Evolutionary conservation across 2,888 invertebrate species (phyloP), one percentile per base, ranked within the genome.

Genomic region (Stomorhina lunata): DNA sequence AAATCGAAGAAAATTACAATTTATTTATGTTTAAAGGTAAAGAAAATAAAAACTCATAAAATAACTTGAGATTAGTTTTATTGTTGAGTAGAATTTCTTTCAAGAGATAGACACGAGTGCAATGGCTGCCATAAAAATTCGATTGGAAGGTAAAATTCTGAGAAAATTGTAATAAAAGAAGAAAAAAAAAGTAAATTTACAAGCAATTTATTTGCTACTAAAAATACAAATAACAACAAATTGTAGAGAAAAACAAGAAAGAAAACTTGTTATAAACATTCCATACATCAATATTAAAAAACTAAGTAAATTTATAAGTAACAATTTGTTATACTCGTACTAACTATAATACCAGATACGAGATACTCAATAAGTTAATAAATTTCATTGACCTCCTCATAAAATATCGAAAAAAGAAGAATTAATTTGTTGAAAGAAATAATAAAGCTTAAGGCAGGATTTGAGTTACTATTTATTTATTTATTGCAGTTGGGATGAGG

Each of bases 61-160:
- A 78, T 78, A 78, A 78, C 71, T 78, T 78, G 37, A 71, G 78
- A 78, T 78, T 78, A 57, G 78, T 78, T 78, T 68, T 68, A 61
- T 68, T 68, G 68, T 77, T 77, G 34, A 77, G 77, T 69, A 68
- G 65, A n/a, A 65, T 65, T 75, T 75, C 65, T 66, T 55, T 4
- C 7, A 15, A 10, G n/a, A 73, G 40, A 20, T 73, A 40, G 40
- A 20, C 63, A 40, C 53, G 34, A 50, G 4, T 34, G 10, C 50
- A n/a, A n/a, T 17, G n/a, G n/a, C n/a, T n/a, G n/a, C n/a, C n/a
- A n/a, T n/a, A n/a, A n/a, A n/a, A n/a, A 17, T 40, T 65, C 48
- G 9, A 48, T 32, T 45, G 12, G 12, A 2, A 63, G 17, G 10
- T 63, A 45, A 43, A 48, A 45, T 29, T 57, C n/a, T 27, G 37